These are phyloP conservation scores for Coelopa frigida DNA, from an alignment of 1,140 invertebrate species.

Conservation along the genomic window DNA sequence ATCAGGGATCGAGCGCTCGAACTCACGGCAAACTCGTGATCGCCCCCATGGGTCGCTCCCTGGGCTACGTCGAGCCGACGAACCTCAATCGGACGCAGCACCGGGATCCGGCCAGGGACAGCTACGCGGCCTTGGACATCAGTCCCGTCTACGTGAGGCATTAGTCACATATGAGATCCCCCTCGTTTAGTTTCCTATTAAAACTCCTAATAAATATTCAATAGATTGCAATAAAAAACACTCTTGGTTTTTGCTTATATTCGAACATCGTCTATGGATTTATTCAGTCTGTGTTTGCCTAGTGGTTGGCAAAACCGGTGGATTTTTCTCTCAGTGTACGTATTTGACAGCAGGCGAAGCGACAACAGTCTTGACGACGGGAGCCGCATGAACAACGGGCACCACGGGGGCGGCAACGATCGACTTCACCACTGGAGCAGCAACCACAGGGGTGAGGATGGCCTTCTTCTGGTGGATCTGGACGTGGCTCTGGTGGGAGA, in stretches of 20 bases:
- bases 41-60: constrained; percentile 32
- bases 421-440: constrained; percentile 2
- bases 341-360: too few relatives aligned
- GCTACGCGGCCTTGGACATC: constrained; percentile 25
- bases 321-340: too few relatives aligned
- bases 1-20: constrained; percentile 35
- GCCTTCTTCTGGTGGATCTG: constrained; percentile 3
- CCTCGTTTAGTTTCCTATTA: too few relatives aligned
- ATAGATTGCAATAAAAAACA: too few relatives aligned
- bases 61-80: constrained; percentile 38
- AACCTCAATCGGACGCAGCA: constrained; percentile 35
- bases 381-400: constrained; percentile 8
- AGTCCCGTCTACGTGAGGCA: constrained; percentile 33
- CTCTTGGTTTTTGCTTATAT: too few relatives aligned
- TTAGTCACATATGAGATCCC: too few relatives aligned
- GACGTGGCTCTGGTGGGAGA: not conserved
- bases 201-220: too few relatives aligned
- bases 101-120: constrained; percentile 15
- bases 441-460: too few relatives aligned
- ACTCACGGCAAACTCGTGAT: constrained; percentile 38
- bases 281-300: too few relatives aligned
- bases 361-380: constrained; percentile 3
- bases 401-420: not conserved
- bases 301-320: too few relatives aligned
- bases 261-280: too few relatives aligned